Percentiles rank a stretch among this genome's conserved stretches.
phyloP scores from a whole-genome alignment of 2,888 invertebrate species.

The Drosophila pegasa region DNA sequence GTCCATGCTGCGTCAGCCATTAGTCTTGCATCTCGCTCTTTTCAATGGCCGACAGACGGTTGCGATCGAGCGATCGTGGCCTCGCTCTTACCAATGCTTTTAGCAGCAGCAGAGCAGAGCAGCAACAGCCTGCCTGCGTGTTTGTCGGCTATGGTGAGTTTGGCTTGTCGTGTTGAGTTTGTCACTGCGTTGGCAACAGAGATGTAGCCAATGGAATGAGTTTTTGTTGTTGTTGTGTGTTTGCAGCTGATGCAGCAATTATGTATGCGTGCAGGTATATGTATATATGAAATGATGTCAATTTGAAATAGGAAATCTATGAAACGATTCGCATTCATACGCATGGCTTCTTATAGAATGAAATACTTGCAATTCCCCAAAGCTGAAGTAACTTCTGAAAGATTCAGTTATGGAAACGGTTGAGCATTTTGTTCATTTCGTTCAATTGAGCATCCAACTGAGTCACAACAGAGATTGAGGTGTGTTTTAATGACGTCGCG shows the following conservation, averaged over 20 bases:
- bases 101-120: constrained; percentile 40
- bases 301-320: neutral
- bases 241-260: constrained; percentile 51
- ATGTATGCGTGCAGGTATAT: neutral
- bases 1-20: constrained; percentile 74
- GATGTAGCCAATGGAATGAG: constrained; percentile 28
- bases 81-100: constrained; percentile 52
- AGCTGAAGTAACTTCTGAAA: neutral
- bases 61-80: constrained; percentile 56
- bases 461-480: constrained; percentile 36
- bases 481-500: constrained; percentile 52
- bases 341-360: neutral
- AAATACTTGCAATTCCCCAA: neutral
- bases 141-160: constrained; percentile 44
- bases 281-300: neutral
- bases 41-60: constrained; percentile 15
- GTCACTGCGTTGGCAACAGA: constrained; percentile 22
- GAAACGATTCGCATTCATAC: neutral
- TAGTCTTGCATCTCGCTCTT: constrained; percentile 74
- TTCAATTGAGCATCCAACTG: constrained; percentile 26
- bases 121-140: constrained; percentile 33
- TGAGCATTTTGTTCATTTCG: constrained; percentile 22
- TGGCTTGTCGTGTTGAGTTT: constrained; percentile 53
- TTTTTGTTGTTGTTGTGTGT: neutral
- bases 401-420: neutral